Conservation (phyloP, 2,888 invertebrate genomes). For the Micoletzkya japonica region DNA sequence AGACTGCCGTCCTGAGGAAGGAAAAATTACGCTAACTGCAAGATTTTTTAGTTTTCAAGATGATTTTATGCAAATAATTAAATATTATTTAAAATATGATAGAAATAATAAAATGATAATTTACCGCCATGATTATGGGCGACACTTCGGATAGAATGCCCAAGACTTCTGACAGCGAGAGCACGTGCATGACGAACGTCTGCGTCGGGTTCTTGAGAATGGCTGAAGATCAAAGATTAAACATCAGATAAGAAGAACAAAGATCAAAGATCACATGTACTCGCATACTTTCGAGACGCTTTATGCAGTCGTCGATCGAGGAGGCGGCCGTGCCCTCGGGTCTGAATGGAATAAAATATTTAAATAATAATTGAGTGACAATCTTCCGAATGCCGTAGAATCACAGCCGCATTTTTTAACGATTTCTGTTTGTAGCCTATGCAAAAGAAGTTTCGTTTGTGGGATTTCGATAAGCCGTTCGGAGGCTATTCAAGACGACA, state of each 20-base stretch:
- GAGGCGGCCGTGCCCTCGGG: slow-evolving; percentile 4
- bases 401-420: too few species aligned
- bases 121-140: slow-evolving; percentile 35
- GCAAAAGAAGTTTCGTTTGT: neutral
- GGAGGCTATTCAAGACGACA: too few species aligned
- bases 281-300: slow-evolving; percentile 39
- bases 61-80: neutral
- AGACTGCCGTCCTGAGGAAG: slow-evolving; percentile 49
- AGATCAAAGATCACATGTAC: neutral
- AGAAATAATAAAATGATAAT: neutral
- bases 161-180: slow-evolving; percentile 45
- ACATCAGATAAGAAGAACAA: neutral
- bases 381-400: too few species aligned
- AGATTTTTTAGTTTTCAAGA: neutral
- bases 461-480: too few species aligned
- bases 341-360: neutral
- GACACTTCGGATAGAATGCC: slow-evolving; percentile 43
- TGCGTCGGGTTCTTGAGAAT: slow-evolving; percentile 41
- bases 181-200: slow-evolving; percentile 39
- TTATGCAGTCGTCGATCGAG: slow-evolving; percentile 50
- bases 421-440: neutral
- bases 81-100: neutral
- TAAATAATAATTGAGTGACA: too few species aligned
- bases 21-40: slow-evolving; percentile 26
- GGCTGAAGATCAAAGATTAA: slow-evolving; percentile 25